A percentile compares a stretch with the other conserved stretches of the same genome.
phyloP scores from a whole-genome alignment of 2,888 invertebrate genomes.

The Ectemnius continuus region DNA sequence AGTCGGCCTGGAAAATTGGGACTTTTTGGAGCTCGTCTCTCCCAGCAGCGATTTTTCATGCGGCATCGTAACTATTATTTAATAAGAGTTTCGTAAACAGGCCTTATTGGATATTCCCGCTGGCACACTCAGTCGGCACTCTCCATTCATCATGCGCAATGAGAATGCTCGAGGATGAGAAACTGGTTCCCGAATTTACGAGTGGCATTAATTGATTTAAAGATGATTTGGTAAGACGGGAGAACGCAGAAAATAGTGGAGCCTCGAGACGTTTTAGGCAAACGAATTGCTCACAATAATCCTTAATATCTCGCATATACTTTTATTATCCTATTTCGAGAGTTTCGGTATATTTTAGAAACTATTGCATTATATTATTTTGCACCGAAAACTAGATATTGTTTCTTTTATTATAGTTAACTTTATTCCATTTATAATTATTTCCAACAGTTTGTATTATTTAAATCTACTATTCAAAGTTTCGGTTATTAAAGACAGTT shows the following conservation, averaged over 20 bases:
- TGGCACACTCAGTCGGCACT: neutral
- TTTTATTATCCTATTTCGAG: no score
- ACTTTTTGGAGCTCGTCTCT: neutral
- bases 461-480: no score
- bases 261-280: no score
- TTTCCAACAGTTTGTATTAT: no score
- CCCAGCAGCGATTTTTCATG: neutral
- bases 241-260: neutral
- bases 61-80: neutral
- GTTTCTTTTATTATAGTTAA: no score
- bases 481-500: no score
- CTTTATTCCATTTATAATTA: neutral
- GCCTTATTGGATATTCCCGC: neutral
- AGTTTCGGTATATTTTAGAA: no score
- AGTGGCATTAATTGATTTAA: neutral
- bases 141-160: neutral
- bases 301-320: no score
- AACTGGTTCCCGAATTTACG: slow-evolving; percentile 4
- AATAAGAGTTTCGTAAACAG: neutral
- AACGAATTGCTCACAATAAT: no score
- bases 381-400: no score
- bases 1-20: slow-evolving; percentile 16
- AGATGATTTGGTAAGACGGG: neutral
- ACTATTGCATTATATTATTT: no score
- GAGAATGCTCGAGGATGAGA: neutral